phyloP scores from a whole-genome alignment of 2,888 invertebrate genomes.

The Emmelina monodactyla region DNA sequence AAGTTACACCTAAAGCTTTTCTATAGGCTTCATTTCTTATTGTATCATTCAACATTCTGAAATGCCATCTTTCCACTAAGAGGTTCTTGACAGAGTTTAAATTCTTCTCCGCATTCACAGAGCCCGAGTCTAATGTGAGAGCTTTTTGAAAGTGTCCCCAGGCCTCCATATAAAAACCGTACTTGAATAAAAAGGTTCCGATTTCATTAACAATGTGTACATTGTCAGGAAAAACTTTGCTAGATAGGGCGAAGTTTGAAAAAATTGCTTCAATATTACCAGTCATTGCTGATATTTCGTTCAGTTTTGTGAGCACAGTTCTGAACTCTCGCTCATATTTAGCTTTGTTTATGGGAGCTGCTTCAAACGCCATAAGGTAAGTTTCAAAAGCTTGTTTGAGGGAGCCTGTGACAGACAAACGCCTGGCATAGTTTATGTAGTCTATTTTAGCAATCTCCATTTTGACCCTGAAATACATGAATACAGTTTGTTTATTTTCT shows the following conservation, averaged over 20 bases:
- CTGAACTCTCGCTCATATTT: constrained; percentile 34
- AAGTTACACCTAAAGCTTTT: constrained; percentile 65
- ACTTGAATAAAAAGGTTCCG: constrained; percentile 53
- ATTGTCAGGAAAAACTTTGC: constrained; percentile 31
- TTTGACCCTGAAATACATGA: no score
- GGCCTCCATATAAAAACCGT: constrained; percentile 63
- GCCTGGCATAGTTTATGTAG: constrained; percentile 28
- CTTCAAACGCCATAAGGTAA: constrained; percentile 34
- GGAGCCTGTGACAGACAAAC: constrained; percentile 22
- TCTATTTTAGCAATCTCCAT: constrained; percentile 26
- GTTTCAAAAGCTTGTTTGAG: constrained; percentile 36
- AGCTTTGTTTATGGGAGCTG: constrained; percentile 22
- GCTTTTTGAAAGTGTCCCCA: constrained; percentile 65
- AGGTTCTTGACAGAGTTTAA: constrained; percentile 73
- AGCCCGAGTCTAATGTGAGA: constrained; percentile 48
- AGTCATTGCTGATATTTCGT: constrained; percentile 22
- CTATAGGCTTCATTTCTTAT: constrained; percentile 72
- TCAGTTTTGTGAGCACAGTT: constrained; percentile 24
- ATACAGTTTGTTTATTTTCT: no score
- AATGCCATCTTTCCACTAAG: constrained; percentile 82
- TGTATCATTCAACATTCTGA: constrained; percentile 81
- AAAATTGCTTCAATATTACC: constrained; percentile 37
- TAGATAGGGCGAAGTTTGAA: constrained; percentile 30
- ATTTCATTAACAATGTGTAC: constrained; percentile 37
- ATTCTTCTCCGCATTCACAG: constrained; percentile 70